Percentiles rank a stretch among this genome's conserved stretches.
Evolutionary conservation across 1,140 invertebrate genomes (phyloP).

Genomic region (Drosophila ercepeae): DNA sequence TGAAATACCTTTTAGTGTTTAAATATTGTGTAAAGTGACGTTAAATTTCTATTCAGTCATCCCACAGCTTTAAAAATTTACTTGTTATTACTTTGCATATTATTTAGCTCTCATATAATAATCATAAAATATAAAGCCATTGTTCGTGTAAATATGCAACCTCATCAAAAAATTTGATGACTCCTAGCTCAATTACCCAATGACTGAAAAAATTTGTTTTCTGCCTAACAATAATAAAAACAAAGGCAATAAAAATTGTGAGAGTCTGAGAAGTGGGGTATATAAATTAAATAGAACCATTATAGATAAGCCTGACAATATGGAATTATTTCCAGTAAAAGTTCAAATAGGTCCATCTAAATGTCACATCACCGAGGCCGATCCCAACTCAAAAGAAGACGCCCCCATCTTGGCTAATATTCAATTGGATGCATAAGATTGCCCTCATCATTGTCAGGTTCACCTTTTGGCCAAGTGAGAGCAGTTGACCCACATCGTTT

Average conservation of each 20-base stretch:
- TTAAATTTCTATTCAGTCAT: too few relatives aligned
- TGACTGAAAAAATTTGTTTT: slow-evolving; percentile 12
- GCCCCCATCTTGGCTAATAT: slow-evolving; percentile 12
- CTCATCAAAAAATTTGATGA: slow-evolving; percentile 16
- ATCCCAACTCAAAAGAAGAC: slow-evolving; percentile 14
- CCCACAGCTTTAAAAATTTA: background rate
- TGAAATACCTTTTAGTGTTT: slow-evolving; percentile 10
- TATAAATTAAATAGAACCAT: slow-evolving; percentile 13
- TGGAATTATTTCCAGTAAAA: slow-evolving; percentile 6
- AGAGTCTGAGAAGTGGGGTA: background rate
- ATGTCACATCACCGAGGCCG: slow-evolving; percentile 28
- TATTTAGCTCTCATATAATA: background rate
- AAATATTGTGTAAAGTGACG: too few relatives aligned
- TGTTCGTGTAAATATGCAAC: slow-evolving; percentile 5
- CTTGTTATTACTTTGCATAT: background rate
- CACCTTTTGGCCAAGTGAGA: slow-evolving; percentile 14
- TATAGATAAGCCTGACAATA: slow-evolving; percentile 4
- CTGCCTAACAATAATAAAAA: background rate
- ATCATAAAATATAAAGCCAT: slow-evolving; percentile 12
- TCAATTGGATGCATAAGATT: slow-evolving; percentile 26
- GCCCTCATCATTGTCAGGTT: slow-evolving; percentile 44
- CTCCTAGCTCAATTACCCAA: slow-evolving; percentile 12
- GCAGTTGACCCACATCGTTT: slow-evolving; percentile 40
- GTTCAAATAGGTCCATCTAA: slow-evolving; percentile 17
- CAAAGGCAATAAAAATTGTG: slow-evolving; percentile 10